A percentile compares a stretch with the other conserved stretches of the same genome.
Conservation (phyloP, 2,888 invertebrate genomes). For the Pecten maximus region DNA sequence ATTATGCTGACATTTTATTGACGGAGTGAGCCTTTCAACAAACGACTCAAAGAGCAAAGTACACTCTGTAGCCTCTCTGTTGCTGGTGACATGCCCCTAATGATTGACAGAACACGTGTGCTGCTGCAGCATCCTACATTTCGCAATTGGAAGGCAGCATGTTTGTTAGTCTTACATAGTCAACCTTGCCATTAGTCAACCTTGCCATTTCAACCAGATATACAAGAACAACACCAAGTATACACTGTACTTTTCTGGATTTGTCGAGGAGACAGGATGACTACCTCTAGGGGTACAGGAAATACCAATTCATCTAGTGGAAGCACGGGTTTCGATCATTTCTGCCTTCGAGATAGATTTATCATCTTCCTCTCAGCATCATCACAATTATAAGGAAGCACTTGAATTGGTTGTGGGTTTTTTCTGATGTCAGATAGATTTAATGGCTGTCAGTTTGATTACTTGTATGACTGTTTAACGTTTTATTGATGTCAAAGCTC, state of each 20-base stretch:
- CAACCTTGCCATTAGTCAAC: neutral
- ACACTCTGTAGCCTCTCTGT: neutral
- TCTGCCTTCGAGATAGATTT: neutral
- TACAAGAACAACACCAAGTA: neutral
- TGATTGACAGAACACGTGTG: neutral
- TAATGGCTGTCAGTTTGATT: neutral
- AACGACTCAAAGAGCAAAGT: constrained; percentile 25
- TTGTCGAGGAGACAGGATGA: neutral
- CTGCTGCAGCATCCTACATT: neutral
- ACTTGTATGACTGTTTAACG: neutral
- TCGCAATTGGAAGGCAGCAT: neutral
- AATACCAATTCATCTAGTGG: too few species aligned
- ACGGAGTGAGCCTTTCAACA: neutral
- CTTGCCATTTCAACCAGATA: neutral
- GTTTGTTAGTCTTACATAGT: neutral
- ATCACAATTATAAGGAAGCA: neutral
- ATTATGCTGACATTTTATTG: constrained; percentile 27
- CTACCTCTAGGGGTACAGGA: neutral
- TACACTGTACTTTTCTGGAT: neutral
- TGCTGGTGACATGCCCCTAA: neutral
- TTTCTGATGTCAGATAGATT: neutral
- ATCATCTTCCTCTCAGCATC: neutral
- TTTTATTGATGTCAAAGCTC: neutral
- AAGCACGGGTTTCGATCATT: neutral
- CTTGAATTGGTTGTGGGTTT: neutral